These are phyloP conservation scores for Burhinus oedicnemus DNA, from an alignment of 2,113 vertebrate genomes.

Conservation along the genomic window DNA sequence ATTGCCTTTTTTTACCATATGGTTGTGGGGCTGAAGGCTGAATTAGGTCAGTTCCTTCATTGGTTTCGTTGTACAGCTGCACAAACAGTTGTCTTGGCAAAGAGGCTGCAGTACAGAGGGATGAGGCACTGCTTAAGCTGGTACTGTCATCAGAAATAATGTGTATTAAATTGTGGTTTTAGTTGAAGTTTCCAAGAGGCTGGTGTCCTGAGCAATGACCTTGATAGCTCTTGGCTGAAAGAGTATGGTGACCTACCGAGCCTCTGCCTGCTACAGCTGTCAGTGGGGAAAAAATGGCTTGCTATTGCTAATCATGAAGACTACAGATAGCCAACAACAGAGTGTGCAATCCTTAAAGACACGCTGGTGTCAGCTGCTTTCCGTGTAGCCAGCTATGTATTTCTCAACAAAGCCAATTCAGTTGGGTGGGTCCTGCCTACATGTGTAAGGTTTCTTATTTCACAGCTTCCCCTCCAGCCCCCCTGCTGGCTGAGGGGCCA, in stretches of 20 bases:
- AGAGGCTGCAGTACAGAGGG: neutral
- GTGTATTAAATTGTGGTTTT: neutral
- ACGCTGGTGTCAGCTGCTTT: neutral
- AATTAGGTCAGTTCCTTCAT: neutral
- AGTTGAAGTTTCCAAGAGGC: neutral
- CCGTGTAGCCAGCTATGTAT: rapidly evolving
- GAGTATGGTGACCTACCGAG: neutral
- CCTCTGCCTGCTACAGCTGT: neutral
- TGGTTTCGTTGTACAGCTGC: neutral
- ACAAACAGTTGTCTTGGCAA: neutral
- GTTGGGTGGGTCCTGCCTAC: conserved; percentile 4
- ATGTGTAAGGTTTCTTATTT: conserved; percentile 46
- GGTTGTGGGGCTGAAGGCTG: neutral
- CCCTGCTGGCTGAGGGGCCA: neutral
- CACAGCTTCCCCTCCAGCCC: neutral
- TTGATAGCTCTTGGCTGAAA: neutral
- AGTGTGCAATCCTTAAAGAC: rapidly evolving
- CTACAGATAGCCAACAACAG: neutral
- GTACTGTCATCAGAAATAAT: neutral
- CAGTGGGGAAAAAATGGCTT: rapidly evolving
- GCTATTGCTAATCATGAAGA: neutral
- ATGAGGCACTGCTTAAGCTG: neutral
- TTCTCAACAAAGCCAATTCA: neutral
- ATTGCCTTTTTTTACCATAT: neutral
- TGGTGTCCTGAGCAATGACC: neutral